phyloP scores from a whole-genome alignment of 2,113 vertebrate genomes.

The Ranitomeya imitator region DNA sequence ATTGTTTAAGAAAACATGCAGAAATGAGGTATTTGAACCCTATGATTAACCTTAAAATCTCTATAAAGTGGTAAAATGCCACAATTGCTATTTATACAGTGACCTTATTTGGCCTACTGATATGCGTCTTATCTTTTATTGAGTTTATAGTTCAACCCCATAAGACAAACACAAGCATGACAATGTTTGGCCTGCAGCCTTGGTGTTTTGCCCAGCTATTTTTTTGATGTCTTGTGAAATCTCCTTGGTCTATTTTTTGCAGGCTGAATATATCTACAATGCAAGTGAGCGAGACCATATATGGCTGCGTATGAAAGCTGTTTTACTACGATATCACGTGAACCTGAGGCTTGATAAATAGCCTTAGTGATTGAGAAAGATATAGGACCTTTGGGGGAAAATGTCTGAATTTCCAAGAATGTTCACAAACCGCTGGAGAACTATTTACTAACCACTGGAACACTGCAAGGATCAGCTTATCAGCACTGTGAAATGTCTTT shows the following conservation, averaged over 20 bases:
- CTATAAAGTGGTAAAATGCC: neutral
- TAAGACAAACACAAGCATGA: constrained; percentile 35
- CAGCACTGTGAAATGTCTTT: constrained; percentile 42
- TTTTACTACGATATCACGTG: constrained; percentile 31
- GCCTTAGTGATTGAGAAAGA: constrained; percentile 42
- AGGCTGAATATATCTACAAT: constrained; percentile 33
- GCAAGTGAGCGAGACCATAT: constrained; percentile 40
- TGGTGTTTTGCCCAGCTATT: constrained; percentile 48
- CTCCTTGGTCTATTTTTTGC: constrained; percentile 41
- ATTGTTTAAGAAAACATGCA: neutral
- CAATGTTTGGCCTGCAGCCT: constrained; percentile 39
- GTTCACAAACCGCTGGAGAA: constrained; percentile 48
- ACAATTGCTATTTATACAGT: neutral
- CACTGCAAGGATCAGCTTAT: constrained; percentile 43
- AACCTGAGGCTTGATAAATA: constrained; percentile 49
- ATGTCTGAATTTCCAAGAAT: constrained; percentile 40
- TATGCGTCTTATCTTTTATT: constrained; percentile 14
- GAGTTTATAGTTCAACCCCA: constrained; percentile 33
- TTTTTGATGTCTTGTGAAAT: constrained; percentile 44
- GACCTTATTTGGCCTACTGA: constrained; percentile 9
- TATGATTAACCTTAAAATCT: neutral
- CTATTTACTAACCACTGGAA: constrained; percentile 55
- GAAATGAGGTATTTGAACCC: neutral
- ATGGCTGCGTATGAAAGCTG: constrained; percentile 35
- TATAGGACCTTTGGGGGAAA: constrained; percentile 20